Evolutionary conservation across 2,113 vertebrate species (phyloP), one percentile per base, ranked within the genome.

Genomic region (Daphoenositta chrysoptera): DNA sequence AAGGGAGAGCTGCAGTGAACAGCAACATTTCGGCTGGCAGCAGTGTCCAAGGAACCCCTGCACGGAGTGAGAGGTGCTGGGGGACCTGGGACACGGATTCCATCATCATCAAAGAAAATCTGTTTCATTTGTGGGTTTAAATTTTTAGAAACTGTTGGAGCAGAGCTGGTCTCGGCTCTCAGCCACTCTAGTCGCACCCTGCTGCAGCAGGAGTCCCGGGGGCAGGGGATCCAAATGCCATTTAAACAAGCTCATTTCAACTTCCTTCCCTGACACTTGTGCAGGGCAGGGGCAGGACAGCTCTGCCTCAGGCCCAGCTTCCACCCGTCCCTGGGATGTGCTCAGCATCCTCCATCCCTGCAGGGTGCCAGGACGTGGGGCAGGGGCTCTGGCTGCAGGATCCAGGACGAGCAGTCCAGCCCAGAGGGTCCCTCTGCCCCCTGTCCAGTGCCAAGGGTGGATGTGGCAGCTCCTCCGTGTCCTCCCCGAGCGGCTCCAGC

Each of bases 361-460:
- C 3, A 1, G 76, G 37, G 7, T 0, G 1, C 30, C 1, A 4
- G 11, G 6, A 31, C 3, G 1, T 0, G 0, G 42, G 68, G 35
- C 50, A 14, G 27, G 1, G 4, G 33, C 11, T 10, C 14, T 44
- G 37, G 42, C 53, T 53, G 5, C 1, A 0, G 37, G 33, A 8
- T 1, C 83, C 37, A 2, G 76, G n/a, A 21, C 0, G 35, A 45
- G 51, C 35, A 3, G 23, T 2, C 8, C 1, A 5, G 73, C 7
- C 27, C 75, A 0, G 64, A 18, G 50, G 28, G 57, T 15, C 27
- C 23, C 57, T 11, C 18, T 48, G 78, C 57, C 61, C 83, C 80
- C 11, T 31, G 71, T 58, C 69, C 64, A 4, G n/a, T 12, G 76
- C 84, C 14, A 14, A 5, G 81, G 66, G 10, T 10, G 61, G 57